Evolutionary conservation across 2,797 vertebrate species (phyloP).

Genomic region (Chaetodon trifasciatus): DNA sequence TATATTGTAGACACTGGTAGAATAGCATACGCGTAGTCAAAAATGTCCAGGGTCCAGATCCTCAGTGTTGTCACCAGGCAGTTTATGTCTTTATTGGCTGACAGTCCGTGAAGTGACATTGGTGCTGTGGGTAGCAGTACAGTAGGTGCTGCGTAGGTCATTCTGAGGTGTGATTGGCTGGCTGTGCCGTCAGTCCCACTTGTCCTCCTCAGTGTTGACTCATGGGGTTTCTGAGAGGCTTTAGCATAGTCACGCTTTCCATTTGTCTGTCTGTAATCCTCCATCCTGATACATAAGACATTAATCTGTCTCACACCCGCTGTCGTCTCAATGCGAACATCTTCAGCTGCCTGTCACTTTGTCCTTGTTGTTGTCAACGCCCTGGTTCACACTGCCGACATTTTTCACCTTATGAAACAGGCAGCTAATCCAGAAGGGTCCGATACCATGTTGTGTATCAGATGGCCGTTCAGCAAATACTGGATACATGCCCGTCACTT

Average conservation of each 20-base stretch:
- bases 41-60: neutral
- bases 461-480: constrained; percentile 26
- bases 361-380: constrained; percentile 57
- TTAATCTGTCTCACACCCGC: constrained; percentile 74
- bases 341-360: constrained; percentile 60
- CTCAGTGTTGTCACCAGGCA: neutral
- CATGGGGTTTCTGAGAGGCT: constrained; percentile 72
- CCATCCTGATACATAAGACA: constrained; percentile 76
- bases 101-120: constrained; percentile 25
- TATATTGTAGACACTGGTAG: constrained; percentile 1
- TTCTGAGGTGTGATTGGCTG: constrained; percentile 39
- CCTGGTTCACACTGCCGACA: constrained; percentile 18
- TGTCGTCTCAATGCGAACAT: constrained; percentile 36
- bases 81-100: constrained; percentile 5
- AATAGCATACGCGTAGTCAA: neutral
- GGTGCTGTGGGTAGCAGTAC: constrained; percentile 15
- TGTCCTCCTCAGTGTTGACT: constrained; percentile 57
- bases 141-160: constrained; percentile 26
- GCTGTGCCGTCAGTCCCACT: constrained; percentile 22
- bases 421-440: constrained; percentile 39
- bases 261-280: constrained; percentile 78
- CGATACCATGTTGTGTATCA: constrained; percentile 50
- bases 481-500: neutral
- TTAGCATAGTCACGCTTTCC: constrained; percentile 74
- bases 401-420: constrained; percentile 52